A percentile compares a stretch with the other conserved stretches of the same genome.
These are phyloP conservation scores for Toxotes lorentzi DNA, from an alignment of 2,797 vertebrate genomes.

Conservation along the genomic window DNA sequence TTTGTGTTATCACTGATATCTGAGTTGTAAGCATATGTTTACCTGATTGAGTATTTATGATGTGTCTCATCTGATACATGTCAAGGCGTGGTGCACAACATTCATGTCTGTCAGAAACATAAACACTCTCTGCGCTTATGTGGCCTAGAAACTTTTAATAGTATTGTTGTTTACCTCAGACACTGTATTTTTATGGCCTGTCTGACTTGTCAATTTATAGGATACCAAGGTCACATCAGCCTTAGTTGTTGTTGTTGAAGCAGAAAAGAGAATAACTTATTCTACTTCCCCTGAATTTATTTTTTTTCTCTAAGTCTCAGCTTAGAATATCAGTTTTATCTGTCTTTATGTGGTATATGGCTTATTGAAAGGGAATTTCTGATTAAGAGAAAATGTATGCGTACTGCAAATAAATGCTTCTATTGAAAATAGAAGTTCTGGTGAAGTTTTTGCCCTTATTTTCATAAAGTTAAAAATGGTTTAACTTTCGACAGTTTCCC, in stretches of 20 bases:
- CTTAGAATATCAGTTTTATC: background rate
- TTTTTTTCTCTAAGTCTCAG: background rate
- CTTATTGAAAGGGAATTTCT: background rate
- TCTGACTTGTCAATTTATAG: conserved; percentile 10
- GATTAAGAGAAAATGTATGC: background rate
- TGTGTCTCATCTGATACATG: conserved; percentile 42
- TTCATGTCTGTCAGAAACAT: conserved; percentile 61
- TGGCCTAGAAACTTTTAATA: conserved; percentile 18
- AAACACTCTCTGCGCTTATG: conserved; percentile 22
- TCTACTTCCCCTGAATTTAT: background rate
- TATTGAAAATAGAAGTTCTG: no score
- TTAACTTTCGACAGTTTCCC: no score
- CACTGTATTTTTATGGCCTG: background rate
- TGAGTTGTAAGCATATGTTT: conserved; percentile 29
- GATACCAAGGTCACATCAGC: conserved; percentile 2
- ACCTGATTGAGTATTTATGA: conserved; percentile 50
- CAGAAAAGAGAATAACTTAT: conserved; percentile 12
- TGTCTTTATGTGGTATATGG: background rate
- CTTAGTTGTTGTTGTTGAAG: conserved; percentile 2
- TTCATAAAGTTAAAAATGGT: no score
- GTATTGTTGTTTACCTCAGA: conserved; percentile 25
- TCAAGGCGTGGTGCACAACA: conserved; percentile 36
- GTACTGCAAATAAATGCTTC: conserved; percentile 1
- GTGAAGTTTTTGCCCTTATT: no score
- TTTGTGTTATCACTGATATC: conserved; percentile 32